Base-by-base conservation (phyloP, 2,113 vertebrate genomes). In the Colaptes auratus region DNA sequence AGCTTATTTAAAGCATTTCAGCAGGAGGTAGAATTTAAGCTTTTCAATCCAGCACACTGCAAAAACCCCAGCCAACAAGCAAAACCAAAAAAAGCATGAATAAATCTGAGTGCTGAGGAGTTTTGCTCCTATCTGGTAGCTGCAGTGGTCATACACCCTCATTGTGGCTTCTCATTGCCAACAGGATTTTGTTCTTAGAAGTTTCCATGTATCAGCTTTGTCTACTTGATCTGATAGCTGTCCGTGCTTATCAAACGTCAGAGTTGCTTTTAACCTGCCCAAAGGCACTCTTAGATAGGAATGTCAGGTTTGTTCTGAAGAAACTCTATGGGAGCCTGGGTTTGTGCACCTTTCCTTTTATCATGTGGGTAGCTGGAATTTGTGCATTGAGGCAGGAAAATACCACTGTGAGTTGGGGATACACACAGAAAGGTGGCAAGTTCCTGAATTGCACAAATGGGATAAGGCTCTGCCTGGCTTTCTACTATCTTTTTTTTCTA, bases 281-380 rank as follows among this genome's bases (percentile, higher is more conserved):
- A 46, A 16, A 86, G 50, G 35, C 23, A 27, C 18, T 63, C 23
- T 19, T 19, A 44, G 17, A 10, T 35, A 39, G 21, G 30, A 71
- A 44, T 24, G 10, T 27, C 36, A 15, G 12, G 46, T 86, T 82
- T 70, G 33, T 48, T 69, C 52, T 48, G 30, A 58, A 79, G 59
- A 70, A 70, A 6, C 5, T 52, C 31, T 18, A 18, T 10, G 31
- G 21, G n/a, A 48, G 18, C 33, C 9, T 2, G 3, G 15, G 17
- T n/a, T 80, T 80, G 17, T 0, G 0, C 25, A 33, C 17, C 25
- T 56, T 73, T 73, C 25, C 33, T 30, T 77, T n/a, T 17, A 25
- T 12, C 18, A 28, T 53, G 12, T 17, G n/a, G 12, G 14, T 17
- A 73, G 30, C 48, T 69, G 50, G 50, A 27, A 6, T 0, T 0